Base-by-base conservation (phyloP, 2,797 vertebrate genomes). In the Huso huso region DNA sequence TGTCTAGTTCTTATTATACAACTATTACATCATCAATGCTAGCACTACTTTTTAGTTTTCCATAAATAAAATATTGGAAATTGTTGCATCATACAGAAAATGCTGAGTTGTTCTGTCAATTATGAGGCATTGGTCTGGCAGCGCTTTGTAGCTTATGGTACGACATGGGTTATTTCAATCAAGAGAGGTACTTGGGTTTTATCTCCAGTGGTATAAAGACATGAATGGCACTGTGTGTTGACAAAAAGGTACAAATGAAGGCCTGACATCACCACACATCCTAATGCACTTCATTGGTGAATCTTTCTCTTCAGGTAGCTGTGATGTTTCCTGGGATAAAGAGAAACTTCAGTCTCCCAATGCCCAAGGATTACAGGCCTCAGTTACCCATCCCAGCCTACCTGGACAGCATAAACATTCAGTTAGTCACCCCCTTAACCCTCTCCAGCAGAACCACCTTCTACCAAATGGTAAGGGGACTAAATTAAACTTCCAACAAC, bases 301-400 rank as follows among this genome's bases (percentile, higher is more conserved):
- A 23, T 62, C 82, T 67, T 88, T 84, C 77, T 82, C 80, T 76
- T 78, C 83, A 86, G 84, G 86, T 76, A 88, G 78, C 84, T 85
- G 73, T 88, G 85, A 85, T 85, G 81, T 79, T 88, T 83, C 84
- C 85, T 87, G 84, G 85, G 84, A 85, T 86, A 88, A 87, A 78
- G 82, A 88, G 82, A 85, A 82, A 73, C 78, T 82, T 74, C 77
- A 78, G 48, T 84, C 76, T 79, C 75, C 73, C 82, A 82, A 77
- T 62, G 78, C 77, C 78, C 84, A 82, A 79, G 76, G 83, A 76
- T 71, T 75, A 71, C 82, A 84, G 82, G 72, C 82, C 74, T 80
- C 82, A 84, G 78, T 81, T 80, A 78, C 80, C 71, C 83, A 80
- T 71, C 73, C 82, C 82, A 75, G 10, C 79, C 75, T 81, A 74